phyloP scores from a whole-genome alignment of 2,113 vertebrate species.

The Ranitomeya imitator region DNA sequence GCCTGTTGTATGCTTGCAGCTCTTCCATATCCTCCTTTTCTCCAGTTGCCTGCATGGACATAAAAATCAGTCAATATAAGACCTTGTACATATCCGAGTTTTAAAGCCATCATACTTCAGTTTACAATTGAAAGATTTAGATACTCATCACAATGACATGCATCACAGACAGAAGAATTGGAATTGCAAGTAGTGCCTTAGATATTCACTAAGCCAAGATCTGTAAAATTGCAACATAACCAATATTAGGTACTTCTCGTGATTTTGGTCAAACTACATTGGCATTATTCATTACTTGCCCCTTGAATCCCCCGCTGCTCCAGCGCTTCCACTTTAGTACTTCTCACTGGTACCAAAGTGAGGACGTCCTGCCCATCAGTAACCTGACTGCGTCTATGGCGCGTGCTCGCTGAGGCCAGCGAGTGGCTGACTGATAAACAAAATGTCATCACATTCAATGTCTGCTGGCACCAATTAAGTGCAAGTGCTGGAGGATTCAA shows the following conservation, averaged over 20 bases:
- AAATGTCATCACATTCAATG: no score
- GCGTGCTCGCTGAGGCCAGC: no score
- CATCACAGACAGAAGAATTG: not conserved
- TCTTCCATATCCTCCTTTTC: slow-evolving; percentile 99
- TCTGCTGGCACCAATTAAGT: no score
- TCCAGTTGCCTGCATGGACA: slow-evolving; percentile 80
- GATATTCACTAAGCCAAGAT: not conserved
- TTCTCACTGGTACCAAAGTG: no score
- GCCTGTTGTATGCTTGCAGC: slow-evolving; percentile 92
- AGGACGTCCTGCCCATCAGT: no score
- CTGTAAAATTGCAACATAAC: not conserved
- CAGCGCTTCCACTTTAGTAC: no score
- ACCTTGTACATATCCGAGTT: not conserved
- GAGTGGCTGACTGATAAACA: no score
- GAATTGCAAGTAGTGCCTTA: not conserved
- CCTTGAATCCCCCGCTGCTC: no score
- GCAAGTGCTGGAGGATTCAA: no score
- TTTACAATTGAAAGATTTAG: not conserved
- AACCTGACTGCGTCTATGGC: no score
- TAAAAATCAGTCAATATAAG: not conserved
- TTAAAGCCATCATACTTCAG: not conserved
- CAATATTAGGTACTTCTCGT: not conserved
- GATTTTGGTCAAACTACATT: no score
- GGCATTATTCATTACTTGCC: no score
- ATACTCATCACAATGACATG: not conserved